Evolutionary conservation across 2,797 vertebrate species (phyloP).

Genomic region (Lepilemur ruficaudatus): DNA sequence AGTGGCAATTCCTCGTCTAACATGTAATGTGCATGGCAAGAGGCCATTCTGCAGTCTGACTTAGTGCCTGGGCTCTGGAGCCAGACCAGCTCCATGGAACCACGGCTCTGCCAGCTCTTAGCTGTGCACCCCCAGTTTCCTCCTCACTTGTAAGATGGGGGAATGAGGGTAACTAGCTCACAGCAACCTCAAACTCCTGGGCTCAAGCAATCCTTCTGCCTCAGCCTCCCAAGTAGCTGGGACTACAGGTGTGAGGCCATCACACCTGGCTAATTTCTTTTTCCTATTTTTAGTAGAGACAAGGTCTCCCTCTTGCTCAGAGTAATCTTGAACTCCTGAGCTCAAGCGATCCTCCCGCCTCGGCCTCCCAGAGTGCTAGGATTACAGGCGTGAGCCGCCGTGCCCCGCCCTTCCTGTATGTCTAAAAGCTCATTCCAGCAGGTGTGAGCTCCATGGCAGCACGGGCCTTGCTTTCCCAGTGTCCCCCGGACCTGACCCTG

Average conservation of each 20-base stretch:
- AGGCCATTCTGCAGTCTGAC: neutral
- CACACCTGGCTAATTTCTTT: no score
- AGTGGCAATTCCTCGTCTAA: neutral
- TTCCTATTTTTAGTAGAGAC: no score
- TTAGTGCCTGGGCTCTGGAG: neutral
- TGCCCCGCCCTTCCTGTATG: neutral
- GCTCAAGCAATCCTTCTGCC: no score
- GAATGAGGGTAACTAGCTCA: neutral
- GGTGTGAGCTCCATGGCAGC: neutral
- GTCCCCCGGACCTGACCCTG: accelerated
- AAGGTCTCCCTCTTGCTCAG: no score
- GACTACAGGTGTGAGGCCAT: no score
- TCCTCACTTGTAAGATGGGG: neutral
- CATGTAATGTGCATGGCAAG: no score
- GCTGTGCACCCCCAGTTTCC: neutral
- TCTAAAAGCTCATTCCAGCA: neutral
- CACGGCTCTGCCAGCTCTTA: neutral
- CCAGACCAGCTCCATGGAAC: neutral
- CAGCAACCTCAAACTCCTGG: no score
- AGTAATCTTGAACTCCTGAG: no score
- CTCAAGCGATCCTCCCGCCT: no score
- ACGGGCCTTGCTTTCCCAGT: neutral
- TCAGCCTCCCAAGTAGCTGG: no score
- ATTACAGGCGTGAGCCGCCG: no score
- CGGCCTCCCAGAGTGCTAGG: no score